Evolutionary conservation across 2,797 vertebrate genomes (phyloP).

Genomic region (Scleropages formosus): DNA sequence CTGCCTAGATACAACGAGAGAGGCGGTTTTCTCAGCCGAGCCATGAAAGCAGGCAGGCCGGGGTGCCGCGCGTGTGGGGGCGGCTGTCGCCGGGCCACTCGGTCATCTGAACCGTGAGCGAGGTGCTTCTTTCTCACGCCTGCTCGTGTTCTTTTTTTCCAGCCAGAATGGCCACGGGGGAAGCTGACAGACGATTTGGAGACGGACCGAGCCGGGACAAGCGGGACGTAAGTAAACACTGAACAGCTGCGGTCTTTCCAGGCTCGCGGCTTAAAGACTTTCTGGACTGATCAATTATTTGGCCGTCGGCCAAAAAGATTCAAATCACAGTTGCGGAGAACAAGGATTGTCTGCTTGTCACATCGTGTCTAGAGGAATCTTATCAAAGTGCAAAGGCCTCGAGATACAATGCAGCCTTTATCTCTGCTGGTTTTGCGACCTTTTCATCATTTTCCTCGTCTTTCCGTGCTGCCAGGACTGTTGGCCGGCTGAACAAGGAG

Average conservation of each 20-base stretch:
- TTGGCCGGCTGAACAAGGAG: not conserved
- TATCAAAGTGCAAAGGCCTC: not conserved
- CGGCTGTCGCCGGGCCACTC: not conserved
- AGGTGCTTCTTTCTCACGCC: not conserved
- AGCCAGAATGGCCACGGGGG: not conserved
- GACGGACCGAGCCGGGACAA: not conserved
- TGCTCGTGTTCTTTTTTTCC: not conserved
- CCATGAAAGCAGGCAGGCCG: not conserved
- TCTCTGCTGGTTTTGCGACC: not conserved
- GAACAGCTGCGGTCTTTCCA: not conserved
- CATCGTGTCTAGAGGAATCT: conserved; percentile 24
- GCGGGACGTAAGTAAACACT: not conserved
- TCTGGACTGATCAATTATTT: not conserved
- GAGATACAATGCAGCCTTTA: not conserved
- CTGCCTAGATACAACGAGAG: not conserved
- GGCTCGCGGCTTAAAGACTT: not conserved
- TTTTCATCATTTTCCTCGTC: not conserved
- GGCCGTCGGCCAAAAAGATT: conserved; percentile 20
- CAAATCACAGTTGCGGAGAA: conserved; percentile 24
- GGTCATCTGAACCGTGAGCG: not conserved
- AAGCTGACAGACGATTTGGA: not conserved
- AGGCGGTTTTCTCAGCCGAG: not conserved
- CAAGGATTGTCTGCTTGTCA: conserved; percentile 25
- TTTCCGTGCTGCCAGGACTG: not conserved
- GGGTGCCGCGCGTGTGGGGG: not conserved